Evolutionary conservation across 2,113 vertebrate genomes (phyloP).

Genomic region (Oncorhynchus keta): DNA sequence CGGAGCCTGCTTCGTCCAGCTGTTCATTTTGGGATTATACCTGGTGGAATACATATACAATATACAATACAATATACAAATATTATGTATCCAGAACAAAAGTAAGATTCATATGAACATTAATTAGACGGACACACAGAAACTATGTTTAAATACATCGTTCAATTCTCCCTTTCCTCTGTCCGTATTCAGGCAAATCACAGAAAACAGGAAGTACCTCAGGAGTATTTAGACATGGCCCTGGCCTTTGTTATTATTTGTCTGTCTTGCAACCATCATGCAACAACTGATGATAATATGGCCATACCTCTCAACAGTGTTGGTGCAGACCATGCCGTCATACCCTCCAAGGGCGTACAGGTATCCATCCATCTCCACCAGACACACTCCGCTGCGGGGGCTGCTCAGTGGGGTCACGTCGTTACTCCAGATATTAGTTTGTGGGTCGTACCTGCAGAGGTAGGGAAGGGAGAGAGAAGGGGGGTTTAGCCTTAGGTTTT

Average conservation of each 20-base stretch:
- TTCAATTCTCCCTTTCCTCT: too few relatives aligned
- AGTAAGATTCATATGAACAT: too few relatives aligned
- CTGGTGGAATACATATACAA: constrained; percentile 27
- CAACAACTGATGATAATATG: not conserved
- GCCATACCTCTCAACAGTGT: constrained; percentile 63
- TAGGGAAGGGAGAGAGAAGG: constrained; percentile 1
- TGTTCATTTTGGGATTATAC: constrained; percentile 63
- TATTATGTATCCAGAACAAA: not conserved
- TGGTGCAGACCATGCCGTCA: constrained; percentile 57
- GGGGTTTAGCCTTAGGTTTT: not conserved
- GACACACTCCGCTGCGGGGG: constrained; percentile 59
- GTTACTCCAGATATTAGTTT: constrained; percentile 64
- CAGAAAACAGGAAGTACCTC: too few relatives aligned
- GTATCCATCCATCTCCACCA: constrained; percentile 61
- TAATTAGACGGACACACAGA: too few relatives aligned
- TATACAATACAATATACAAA: not conserved
- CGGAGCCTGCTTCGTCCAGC: constrained; percentile 60
- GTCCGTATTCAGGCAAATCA: too few relatives aligned
- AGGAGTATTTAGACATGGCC: too few relatives aligned
- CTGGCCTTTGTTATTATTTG: too few relatives aligned
- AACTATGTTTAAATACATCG: too few relatives aligned
- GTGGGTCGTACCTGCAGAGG: constrained; percentile 58
- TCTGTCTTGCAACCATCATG: too few relatives aligned
- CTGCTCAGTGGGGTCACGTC: constrained; percentile 67
- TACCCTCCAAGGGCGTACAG: constrained; percentile 65